Evolutionary conservation across 2,888 invertebrate species (phyloP), one percentile per base, ranked within the genome.

Genomic region (Camptogramma bilineatum): DNA sequence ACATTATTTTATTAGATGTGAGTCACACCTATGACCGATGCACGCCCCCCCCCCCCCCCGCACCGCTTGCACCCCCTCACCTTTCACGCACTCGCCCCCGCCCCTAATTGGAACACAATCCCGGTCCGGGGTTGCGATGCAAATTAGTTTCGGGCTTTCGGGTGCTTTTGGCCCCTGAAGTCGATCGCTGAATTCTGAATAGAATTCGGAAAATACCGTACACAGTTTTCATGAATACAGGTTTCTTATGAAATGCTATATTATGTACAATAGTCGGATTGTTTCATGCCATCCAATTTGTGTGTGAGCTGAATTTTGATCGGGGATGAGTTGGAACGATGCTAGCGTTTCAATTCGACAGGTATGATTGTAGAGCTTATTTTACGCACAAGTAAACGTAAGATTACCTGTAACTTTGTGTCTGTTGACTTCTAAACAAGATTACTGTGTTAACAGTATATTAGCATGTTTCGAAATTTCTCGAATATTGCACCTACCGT

Each of bases 91-190:
- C 24, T 52, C 47, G 50, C 50, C 31, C 54, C 44, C 17, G 46
- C 52, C 46, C 57, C 66, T 71, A 70, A 71, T 69, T 73, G 69
- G 69, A 68, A 73, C 71, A 71, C 73, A 71, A 71, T 71, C 71
- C 69, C 61, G 54, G 69, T 60, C 59, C 51, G 48, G 47, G 54
- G 60, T 66, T 67, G 63, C 59, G 62, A 73, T 71, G 73, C 71
- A 73, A 73, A 73, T 73, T 64, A 69, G 63, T 69, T 56, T 57
- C 62, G 55, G 62, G 58, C 47, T 62, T 62, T 65, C 57, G 60
- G 64, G 52, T 50, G 56, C 60, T 60, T 56, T 51, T 21, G 56
- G 44, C 64, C 51, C 31, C 48, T 51, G 52, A 67, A 68, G 61
- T 70, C 62, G 65, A 67, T 66, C 60, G 61, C 44, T 55, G 60